phyloP scores from a whole-genome alignment of 2,888 invertebrate species.

The Incurvaria masculella region DNA sequence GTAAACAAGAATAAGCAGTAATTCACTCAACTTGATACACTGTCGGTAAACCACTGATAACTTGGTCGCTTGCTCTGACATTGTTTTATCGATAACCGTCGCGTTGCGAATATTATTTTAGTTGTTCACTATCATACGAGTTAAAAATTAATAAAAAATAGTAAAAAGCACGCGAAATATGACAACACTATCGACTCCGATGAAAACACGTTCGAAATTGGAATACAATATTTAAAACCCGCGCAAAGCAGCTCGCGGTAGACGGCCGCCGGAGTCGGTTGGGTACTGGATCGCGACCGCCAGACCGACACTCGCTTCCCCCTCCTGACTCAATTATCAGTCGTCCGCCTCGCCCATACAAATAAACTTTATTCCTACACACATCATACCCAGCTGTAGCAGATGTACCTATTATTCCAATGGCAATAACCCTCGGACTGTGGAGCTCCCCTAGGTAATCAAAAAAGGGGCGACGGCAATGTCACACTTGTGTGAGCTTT shows the following conservation, averaged over 20 bases:
- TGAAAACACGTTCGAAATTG: too few species aligned
- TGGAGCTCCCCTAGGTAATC: background rate
- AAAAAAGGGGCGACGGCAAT: background rate
- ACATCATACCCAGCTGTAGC: slow-evolving; percentile 31
- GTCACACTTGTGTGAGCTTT: background rate
- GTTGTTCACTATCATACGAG: too few species aligned
- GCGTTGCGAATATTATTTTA: too few species aligned
- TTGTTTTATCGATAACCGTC: slow-evolving; percentile 32
- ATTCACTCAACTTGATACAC: slow-evolving; percentile 39
- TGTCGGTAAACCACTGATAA: slow-evolving; percentile 41
- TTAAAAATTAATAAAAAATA: too few species aligned
- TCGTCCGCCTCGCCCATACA: slow-evolving; percentile 38
- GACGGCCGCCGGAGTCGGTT: slow-evolving; percentile 29
- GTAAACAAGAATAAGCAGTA: slow-evolving; percentile 46
- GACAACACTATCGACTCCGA: too few species aligned
- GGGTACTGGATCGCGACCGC: slow-evolving; percentile 21
- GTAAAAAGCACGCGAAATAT: too few species aligned
- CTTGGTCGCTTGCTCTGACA: slow-evolving; percentile 45
- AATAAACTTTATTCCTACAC: slow-evolving; percentile 53
- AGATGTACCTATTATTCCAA: slow-evolving; percentile 28
- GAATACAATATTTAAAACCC: too few species aligned
- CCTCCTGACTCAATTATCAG: slow-evolving; percentile 46
- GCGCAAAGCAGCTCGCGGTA: slow-evolving; percentile 32
- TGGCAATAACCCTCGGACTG: slow-evolving; percentile 43
- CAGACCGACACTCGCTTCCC: slow-evolving; percentile 28